Evolutionary conservation across 2,113 vertebrate species (phyloP).

Genomic region (Caranx ignobilis): DNA sequence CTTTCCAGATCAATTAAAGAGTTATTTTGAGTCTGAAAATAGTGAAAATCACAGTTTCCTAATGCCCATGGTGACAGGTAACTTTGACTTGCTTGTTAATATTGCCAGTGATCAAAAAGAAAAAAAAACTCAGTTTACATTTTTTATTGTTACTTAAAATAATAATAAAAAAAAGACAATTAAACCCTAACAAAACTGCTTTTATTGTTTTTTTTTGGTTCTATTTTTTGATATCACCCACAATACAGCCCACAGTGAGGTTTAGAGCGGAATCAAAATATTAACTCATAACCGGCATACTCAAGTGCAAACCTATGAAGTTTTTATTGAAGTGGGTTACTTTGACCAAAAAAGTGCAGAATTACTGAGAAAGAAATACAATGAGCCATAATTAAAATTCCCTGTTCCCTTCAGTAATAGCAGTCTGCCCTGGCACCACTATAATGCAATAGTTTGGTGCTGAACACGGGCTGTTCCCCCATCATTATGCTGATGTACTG

Average conservation of each 20-base stretch:
- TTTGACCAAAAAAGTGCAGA: background rate
- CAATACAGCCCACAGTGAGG: background rate
- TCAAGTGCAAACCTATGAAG: background rate
- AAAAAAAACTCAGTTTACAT: background rate
- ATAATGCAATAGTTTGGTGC: conserved; percentile 38
- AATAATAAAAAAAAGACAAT: background rate
- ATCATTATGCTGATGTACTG: conserved; percentile 58
- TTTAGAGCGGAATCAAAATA: background rate
- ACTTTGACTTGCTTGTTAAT: background rate
- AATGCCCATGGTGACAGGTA: background rate
- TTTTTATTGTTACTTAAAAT: background rate
- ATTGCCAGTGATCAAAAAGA: background rate
- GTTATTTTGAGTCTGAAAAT: too few relatives aligned
- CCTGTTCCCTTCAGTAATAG: conserved; percentile 43
- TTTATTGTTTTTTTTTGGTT: background rate
- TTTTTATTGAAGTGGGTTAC: background rate
- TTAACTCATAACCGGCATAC: background rate
- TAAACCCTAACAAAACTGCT: background rate
- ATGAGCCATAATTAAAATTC: conserved; percentile 14
- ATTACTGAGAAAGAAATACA: background rate
- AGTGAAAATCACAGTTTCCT: too few relatives aligned
- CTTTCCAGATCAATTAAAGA: too few relatives aligned
- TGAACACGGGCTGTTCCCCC: conserved; percentile 22
- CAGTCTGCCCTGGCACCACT: conserved; percentile 28
- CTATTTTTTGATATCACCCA: background rate